Percentiles rank a stretch among this genome's conserved stretches.
Conservation (phyloP, 2,797 vertebrate genomes). For the Molossus alvarezi region DNA sequence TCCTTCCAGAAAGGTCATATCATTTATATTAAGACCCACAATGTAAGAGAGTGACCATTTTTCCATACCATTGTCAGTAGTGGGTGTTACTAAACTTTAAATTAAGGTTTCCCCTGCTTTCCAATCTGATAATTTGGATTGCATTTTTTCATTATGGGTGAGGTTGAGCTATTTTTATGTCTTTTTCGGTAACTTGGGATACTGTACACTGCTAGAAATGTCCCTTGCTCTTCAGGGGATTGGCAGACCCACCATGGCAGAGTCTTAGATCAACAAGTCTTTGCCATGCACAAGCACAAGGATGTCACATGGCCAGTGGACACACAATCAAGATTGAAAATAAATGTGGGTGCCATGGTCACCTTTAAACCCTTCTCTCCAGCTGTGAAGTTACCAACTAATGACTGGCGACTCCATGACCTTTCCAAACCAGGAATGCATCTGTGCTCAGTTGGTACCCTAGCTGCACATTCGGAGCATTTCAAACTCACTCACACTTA, state of each 20-base stretch:
- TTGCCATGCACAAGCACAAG: not conserved
- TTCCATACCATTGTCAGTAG: not conserved
- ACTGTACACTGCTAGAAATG: not conserved
- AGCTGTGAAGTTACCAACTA: not conserved
- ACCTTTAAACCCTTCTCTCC: not conserved
- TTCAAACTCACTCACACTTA: slow-evolving; percentile 66
- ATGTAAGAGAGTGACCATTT: not conserved
- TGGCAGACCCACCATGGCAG: not conserved
- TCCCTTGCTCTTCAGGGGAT: not conserved
- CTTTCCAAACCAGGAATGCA: slow-evolving; percentile 46
- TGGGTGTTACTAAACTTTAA: not conserved
- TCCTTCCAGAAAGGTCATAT: slow-evolving; percentile 22
- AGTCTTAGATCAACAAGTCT: not conserved
- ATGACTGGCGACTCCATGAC: not conserved
- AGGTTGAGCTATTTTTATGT: not conserved
- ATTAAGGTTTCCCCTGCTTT: not conserved
- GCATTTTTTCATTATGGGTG: slow-evolving; percentile 21
- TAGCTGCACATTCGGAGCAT: not conserved
- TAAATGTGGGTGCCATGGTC: not conserved
- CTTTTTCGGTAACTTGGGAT: not conserved
- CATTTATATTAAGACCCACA: not conserved
- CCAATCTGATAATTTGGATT: not conserved
- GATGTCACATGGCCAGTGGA: not conserved
- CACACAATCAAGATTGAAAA: slow-evolving; percentile 35
- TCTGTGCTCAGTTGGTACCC: not conserved